Conservation (phyloP, 2,888 invertebrate genomes). For the Homarus gammarus region DNA sequence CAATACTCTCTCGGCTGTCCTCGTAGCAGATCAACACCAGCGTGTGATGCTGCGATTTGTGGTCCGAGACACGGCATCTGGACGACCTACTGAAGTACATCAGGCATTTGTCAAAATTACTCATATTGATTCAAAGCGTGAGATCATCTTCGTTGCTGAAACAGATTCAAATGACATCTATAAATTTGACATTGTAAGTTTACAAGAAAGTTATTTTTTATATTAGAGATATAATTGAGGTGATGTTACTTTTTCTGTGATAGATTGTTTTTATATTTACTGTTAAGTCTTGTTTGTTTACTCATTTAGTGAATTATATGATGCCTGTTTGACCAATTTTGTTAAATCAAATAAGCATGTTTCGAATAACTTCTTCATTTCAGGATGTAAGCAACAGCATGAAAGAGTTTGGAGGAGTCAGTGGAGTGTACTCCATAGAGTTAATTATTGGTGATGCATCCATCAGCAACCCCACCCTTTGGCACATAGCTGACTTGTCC, state of each 20-base stretch:
- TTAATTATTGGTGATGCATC: slow-evolving; percentile 95
- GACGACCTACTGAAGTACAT: slow-evolving; percentile 81
- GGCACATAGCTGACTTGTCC: slow-evolving; percentile 89
- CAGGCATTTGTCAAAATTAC: slow-evolving; percentile 92
- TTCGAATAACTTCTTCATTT: no score
- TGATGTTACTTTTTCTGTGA: no score
- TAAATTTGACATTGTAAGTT: slow-evolving; percentile 91
- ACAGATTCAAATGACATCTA: slow-evolving; percentile 85
- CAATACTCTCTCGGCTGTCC: slow-evolving; percentile 84
- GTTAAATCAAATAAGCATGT: no score
- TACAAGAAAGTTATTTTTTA: no score
- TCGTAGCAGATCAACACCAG: slow-evolving; percentile 94
- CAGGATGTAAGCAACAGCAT: slow-evolving; percentile 87
- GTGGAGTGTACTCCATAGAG: slow-evolving; percentile 89
- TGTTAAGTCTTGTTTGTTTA: not conserved
- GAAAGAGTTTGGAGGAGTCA: slow-evolving; percentile 87
- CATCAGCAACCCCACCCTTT: slow-evolving; percentile 92
- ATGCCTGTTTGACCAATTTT: no score
- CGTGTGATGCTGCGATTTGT: slow-evolving; percentile 90
- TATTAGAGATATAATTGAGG: no score
- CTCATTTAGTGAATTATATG: no score
- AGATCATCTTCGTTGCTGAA: slow-evolving; percentile 96
- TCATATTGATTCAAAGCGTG: slow-evolving; percentile 85
- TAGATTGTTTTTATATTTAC: not conserved
- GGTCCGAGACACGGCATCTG: slow-evolving; percentile 85